Evolutionary conservation across 2,797 vertebrate species (phyloP), one percentile per base, ranked within the genome.

Genomic region (Enteromius mattozi): DNA sequence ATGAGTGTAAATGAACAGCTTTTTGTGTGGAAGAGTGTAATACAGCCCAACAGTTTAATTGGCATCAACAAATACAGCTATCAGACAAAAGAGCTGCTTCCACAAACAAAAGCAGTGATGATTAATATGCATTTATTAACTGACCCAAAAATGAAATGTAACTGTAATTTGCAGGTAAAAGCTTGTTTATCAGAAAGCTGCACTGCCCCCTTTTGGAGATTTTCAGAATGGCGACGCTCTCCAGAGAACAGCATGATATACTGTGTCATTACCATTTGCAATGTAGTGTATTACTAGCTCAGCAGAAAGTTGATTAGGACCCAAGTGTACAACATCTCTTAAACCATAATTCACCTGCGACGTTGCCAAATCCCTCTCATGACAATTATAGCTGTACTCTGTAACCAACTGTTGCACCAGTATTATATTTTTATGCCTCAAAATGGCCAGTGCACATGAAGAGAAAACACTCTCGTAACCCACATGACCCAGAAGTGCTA

Each of bases 1-100:
- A 89, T 82, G 88, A 81, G 80, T 56, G 30, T 78, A 61, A 70
- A 82, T 86, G 59, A 82, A 56, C 72, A 81, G 77, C 65, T 49
- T 77, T 82, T 69, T 24, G 68, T 40, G 37, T 83, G 56, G 35
- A 74, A 61, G 40, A 70, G 21, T 78, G 30, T 63, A 86, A 82
- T 82, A 71, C 9, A 14, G 51, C 61, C 40, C 40, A 74, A 82
- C 74, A 21, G 51, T 66, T 83, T 33, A 59, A 75, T 70, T 81
- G 77, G 27, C 54, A 42, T 80, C 63, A 78, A 37, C 37, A 42
- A 42, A 42, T 24, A 68, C 47, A 84, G 19, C 45, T 51, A 51
- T 84, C 37, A 65, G 35, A 56, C 74, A 85, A 21, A 63, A 66
- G 33, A 51, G 66, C 27, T 82, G 82, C 86, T 86, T 85, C 72